Percentiles rank a stretch among this genome's conserved stretches.
phyloP scores from a whole-genome alignment of 64 coral and sea anemone species.

The Dendrophyllia cribrosa region DNA sequence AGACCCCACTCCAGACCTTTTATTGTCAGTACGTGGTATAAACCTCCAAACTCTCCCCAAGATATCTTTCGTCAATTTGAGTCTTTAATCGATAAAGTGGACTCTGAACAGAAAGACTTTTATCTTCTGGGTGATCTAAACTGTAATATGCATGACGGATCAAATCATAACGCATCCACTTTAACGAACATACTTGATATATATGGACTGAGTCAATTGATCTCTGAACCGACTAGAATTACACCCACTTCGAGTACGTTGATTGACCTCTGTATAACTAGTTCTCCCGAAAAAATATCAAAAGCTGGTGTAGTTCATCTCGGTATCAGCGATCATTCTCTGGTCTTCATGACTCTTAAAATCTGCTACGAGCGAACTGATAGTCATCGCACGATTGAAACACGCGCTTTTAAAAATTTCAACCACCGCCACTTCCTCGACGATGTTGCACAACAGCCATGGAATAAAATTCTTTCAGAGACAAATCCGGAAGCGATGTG shows the following conservation, averaged over 20 bases:
- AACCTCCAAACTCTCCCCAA: slow-evolving; percentile 19
- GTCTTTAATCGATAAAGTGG: slow-evolving; percentile 35
- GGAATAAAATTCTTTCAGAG: not conserved
- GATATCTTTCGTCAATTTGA: slow-evolving; percentile 14
- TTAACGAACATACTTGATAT: slow-evolving; percentile 50
- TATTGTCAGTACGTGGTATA: slow-evolving; percentile 27
- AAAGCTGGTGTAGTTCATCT: slow-evolving; percentile 45
- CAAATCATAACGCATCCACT: not conserved
- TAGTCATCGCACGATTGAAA: slow-evolving; percentile 11
- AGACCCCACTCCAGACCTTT: not conserved
- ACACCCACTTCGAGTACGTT: slow-evolving; percentile 10
- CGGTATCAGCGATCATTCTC: slow-evolving; percentile 43
- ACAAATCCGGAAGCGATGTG: slow-evolving; percentile 35
- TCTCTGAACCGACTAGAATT: slow-evolving; percentile 56
- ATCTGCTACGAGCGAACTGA: not conserved
- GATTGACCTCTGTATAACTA: slow-evolving; percentile 46
- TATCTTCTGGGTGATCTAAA: slow-evolving; percentile 62
- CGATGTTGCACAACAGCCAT: slow-evolving; percentile 30
- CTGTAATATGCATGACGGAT: slow-evolving; percentile 36
- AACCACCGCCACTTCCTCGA: slow-evolving; percentile 37
- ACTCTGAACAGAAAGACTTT: slow-evolving; percentile 41
- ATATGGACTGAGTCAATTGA: slow-evolving; percentile 41
- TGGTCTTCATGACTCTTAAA: slow-evolving; percentile 58
- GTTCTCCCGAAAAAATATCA: slow-evolving; percentile 25
- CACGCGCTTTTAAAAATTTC: slow-evolving; percentile 31